Base-by-base conservation (phyloP, 2,797 vertebrate genomes). In the Acanthis flammea region DNA sequence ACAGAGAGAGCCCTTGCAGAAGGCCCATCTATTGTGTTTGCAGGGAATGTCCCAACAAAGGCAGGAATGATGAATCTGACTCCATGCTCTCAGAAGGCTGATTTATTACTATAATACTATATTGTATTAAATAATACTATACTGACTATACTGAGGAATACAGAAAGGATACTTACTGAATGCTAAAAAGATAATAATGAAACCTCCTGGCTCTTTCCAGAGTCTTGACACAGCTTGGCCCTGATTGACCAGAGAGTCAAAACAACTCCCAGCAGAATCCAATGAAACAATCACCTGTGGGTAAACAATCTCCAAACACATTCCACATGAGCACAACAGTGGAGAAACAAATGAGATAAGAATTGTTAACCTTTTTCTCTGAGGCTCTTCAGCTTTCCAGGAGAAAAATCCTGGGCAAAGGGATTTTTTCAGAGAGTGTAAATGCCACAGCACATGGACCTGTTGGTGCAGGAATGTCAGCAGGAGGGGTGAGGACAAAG, bases 21-120 rank as follows among this genome's bases (percentile, higher is more conserved):
- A 79, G 18, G 24, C 22, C 39, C 1, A 0, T 16, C 19, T 54
- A 1, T 54, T 54, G 19, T n/a, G 22, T n/a, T 54, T 9, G 6
- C 53, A 54, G 53, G 30, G 53, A 54, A 54, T n/a, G 31, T 14
- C 53, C 51, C 53, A 9, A 9, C 19, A 1, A n/a, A n/a, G 19
- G 31, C 31, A n/a, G 53, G 53, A 54, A 54, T 22, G 19, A 22
- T 54, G 31, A 13, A 14, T 22, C 31, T 54, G 53, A 14, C 31
- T 54, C 31, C 31, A 14, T 22, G 13, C n/a, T n/a, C 53, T 54
- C 53, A 54, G 31, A n/a, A 9, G 6, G 31, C 19, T 14, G 9
- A 54, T 54, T 54, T 54, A n/a, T n/a, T 54, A 22, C 31, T 54
- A n/a, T 54, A 31, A 48, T 48, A 25, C 9, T 48, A 27, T 27